Base-by-base conservation (phyloP, 2,113 vertebrate species). In the Eulemur macaco region DNA sequence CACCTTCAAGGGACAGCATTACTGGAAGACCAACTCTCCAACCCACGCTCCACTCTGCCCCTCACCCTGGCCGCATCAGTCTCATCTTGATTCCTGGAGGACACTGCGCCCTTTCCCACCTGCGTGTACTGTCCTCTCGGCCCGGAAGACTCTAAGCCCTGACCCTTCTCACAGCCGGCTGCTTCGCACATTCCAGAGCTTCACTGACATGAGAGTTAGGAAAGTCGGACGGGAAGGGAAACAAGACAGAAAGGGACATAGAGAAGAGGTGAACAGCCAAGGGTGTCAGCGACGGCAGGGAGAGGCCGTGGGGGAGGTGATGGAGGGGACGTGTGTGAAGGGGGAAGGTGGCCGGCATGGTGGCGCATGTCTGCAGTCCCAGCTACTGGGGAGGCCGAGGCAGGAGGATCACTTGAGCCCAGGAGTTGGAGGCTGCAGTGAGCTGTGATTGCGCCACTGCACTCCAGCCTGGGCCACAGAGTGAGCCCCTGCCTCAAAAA, bases 221-320 rank as follows among this genome's bases (percentile, higher is more conserved):
- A 37, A 87, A 37, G 52, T 39, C 85, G 37, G 34, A 18, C 37
- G 0, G 63, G 34, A 42, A 78, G 27, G 37, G 23, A 47, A 45
- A 18, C n/a, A 56, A 88, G 52, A 58, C 39, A 50, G 14, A 66
- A 64, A 47, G 37, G 34, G 25, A 29, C 29, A 8, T 6, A 18
- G 54, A 60, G 37, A 76, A 37, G 20, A 60, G 21, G 45, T 11
- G 23, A 73, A 39, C 5, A 80, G 42, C 73, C 42, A 34, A 12
- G 29, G 25, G 45, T 0, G 7, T 39, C 15, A 1, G 14, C 0
- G 8, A 20, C 6, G 47, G 17, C 20, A 2, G 25, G 56, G 42
- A 56, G 50, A 42, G 27, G n/a, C 34, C 23, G 4, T 1, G 6
- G 5, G 9, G 18, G 58, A 39, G 37, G n/a, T 15, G 52, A 68